Percentiles rank a stretch among this genome's conserved stretches.
Conservation (phyloP, 1,140 invertebrate species). For the Conus betulinus region DNA sequence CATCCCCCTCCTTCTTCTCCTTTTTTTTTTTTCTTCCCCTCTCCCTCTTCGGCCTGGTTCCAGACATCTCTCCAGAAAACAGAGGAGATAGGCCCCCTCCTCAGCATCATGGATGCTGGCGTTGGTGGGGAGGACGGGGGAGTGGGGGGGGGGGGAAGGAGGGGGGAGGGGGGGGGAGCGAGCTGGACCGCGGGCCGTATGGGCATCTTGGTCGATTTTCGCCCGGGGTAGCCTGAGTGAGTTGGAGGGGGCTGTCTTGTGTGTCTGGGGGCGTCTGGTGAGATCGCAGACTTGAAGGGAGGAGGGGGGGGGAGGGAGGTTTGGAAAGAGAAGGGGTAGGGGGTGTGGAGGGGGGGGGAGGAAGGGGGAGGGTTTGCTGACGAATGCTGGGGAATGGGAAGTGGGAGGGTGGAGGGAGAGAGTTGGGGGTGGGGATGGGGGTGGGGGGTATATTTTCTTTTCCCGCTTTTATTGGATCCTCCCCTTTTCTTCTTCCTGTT, state of each 20-base stretch:
- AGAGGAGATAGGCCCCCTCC: background rate
- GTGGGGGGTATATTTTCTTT: background rate
- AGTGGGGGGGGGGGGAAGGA: no score
- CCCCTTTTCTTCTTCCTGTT: no score
- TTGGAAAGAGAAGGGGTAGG: background rate
- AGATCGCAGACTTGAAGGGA: background rate
- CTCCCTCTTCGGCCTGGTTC: background rate
- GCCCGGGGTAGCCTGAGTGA: background rate
- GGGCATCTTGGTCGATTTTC: background rate
- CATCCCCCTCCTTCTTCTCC: background rate
- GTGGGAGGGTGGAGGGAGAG: no score
- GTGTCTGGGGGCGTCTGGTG: background rate
- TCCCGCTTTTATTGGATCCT: background rate
- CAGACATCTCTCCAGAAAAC: background rate
- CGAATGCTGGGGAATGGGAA: no score
- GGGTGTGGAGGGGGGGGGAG: background rate
- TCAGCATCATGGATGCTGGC: background rate
- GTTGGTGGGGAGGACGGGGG: no score
- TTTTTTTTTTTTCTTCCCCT: no score
- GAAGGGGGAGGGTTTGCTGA: no score
- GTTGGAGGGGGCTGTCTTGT: background rate
- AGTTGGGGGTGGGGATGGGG: no score
- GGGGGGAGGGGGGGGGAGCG: background rate
- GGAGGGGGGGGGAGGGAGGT: no score
- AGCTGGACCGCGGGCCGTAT: background rate